Evolutionary conservation across 2,888 invertebrate genomes (phyloP), one percentile per base, ranked within the genome.

Genomic region (Hoplodrina ambigua): DNA sequence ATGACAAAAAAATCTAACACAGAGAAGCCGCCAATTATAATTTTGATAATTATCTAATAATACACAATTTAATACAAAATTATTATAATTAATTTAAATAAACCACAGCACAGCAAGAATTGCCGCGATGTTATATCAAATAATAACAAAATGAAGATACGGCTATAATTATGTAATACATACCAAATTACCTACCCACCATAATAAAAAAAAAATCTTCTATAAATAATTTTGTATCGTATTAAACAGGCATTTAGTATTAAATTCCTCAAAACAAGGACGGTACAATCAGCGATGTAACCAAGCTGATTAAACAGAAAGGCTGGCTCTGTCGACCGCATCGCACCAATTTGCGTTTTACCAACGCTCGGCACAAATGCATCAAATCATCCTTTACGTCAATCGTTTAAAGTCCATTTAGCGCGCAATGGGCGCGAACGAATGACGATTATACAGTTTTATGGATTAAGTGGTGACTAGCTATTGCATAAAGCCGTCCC

Each of bases 361-460:
- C 83, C 81, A 71, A 61, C 66, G 71, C 77, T 73, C 75, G 67
- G 65, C 75, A 70, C 72, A 80, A 81, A 83, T 85, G 83, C 78
- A 83, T 83, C 84, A 84, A 85, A 84, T 85, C 84, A 84, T 79
- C 77, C 84, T 85, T 84, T 78, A 68, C 79, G 85, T 85, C 84
- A 83, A 77, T 84, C 80, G 82, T 79, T 78, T 83, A 74, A 81
- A 84, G 84, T 69, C 77, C 84, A 84, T 84, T 84, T 71, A 71
- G 72, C 72, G 64, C 76, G 75, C 72, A 84, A 84, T 84, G 84
- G 82, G 44, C 65, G 77, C 64, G 77, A 84, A 83, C 84, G 67
- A 83, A 80, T 80, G 81, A 72, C 72, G 78, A 85, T 83, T 82
- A 83, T 75, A 83, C 69, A 73, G 72, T 83, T 83, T 75, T 81